Percentiles rank a stretch among this genome's conserved stretches.
Evolutionary conservation across 2,888 invertebrate species (phyloP).

Genomic region (Boloria euphrosyne): DNA sequence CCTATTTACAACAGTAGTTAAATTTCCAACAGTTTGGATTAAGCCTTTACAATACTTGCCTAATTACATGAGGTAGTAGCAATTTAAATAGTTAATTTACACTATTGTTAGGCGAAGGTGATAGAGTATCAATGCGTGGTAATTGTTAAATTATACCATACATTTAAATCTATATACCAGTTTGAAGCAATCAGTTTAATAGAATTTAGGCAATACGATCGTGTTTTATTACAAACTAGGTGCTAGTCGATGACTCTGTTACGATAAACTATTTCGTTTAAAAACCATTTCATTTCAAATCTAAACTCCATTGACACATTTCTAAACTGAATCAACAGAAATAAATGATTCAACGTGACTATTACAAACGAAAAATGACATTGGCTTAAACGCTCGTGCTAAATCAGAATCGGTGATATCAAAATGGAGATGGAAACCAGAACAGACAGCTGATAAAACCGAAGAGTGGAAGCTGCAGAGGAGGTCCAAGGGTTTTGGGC

Average conservation of each 20-base stretch:
- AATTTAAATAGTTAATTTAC: not conserved
- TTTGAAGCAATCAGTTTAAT: not conserved
- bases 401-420: conserved; percentile 74
- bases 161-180: not conserved
- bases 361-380: conserved; percentile 35
- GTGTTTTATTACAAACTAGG: not conserved
- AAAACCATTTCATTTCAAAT: not conserved
- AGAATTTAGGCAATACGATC: not conserved
- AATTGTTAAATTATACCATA: not conserved
- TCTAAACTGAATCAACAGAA: conserved; percentile 31
- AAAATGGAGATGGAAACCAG: conserved; percentile 76
- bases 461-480: conserved; percentile 79
- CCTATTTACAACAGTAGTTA: no score
- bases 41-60: no score
- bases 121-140: not conserved
- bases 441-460: conserved; percentile 67
- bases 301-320: conserved; percentile 54
- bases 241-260: not conserved
- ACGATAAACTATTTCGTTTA: not conserved
- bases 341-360: conserved; percentile 30
- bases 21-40: no score
- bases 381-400: conserved; percentile 53
- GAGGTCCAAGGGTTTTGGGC: conserved; percentile 56
- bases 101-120: not conserved
- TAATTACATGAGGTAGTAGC: not conserved